Base-by-base conservation (phyloP, 2,888 invertebrate genomes). In the Endotricha flammealis region DNA sequence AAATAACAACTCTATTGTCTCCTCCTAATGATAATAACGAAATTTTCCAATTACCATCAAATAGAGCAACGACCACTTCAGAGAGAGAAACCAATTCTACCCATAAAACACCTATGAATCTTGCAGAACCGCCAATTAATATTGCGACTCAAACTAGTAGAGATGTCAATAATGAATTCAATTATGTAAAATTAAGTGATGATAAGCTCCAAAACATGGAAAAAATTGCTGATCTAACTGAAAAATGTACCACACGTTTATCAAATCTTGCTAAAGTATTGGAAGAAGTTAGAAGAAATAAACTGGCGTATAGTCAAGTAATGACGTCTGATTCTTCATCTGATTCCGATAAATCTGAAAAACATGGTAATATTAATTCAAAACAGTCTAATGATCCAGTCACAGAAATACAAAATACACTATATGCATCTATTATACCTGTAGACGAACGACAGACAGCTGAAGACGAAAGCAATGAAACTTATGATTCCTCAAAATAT, bases 141-240 rank as follows among this genome's bases (percentile, higher is more conserved):
- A 72, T 64, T 29, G 70, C 80, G 5, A 81, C 79, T 12, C 83
- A 83, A 56, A 81, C 85, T 10, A 71, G 57, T 28, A 55, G 55
- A 27, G 62, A 65, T 29, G 52, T 62, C 33, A 72, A 72, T 24
- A 50, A 55, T 29, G 80, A 83, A 50, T 53, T 60, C 2, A 72
- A 80, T 47, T 72, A 70, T 34, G 70, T 81, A 52, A 76, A 72
- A 56, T 36, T 79, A 39, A 85, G 77, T 14, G 81, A 83, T 60
- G 67, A 74, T 31, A 83, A 85, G 64, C 62, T 83, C 31, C 75
- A 83, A 45, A 85, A 85, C 46, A 86, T 85, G 76, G 85, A 85
- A 50, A 85, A 83, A 65, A 83, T 86, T 32, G 85, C 86, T 9
- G 76, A 81, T 45, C 61, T 85, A 12, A 86, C 86, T 4, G 83